phyloP scores from a whole-genome alignment of 2,113 vertebrate species.

The Ceyx margarethae region DNA sequence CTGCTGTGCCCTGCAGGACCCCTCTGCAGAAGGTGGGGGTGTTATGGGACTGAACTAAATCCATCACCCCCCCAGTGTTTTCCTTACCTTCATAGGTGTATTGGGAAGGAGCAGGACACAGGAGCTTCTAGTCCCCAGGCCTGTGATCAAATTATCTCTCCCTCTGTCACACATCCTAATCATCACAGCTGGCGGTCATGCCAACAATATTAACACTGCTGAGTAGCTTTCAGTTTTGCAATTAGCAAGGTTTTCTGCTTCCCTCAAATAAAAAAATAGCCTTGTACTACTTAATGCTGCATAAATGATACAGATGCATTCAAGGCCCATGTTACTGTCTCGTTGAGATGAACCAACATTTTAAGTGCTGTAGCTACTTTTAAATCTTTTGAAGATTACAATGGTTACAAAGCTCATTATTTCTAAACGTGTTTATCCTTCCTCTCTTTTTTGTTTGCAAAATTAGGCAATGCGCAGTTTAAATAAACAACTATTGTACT shows the following conservation, averaged over 20 bases:
- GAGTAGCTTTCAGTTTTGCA: conserved; percentile 65
- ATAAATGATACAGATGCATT: neutral
- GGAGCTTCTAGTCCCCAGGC: conserved; percentile 21
- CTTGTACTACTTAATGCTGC: conserved; percentile 14
- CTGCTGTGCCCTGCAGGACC: neutral
- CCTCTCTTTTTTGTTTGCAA: conserved; percentile 53
- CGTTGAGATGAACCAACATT: neutral
- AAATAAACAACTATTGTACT: conserved; percentile 63
- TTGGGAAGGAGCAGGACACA: conserved; percentile 11
- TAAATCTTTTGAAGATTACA: conserved; percentile 32
- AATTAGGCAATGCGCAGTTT: conserved; percentile 25
- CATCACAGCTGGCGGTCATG: conserved; percentile 60
- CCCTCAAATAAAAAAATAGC: conserved; percentile 41
- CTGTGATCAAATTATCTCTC: conserved; percentile 64
- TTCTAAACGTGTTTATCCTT: conserved; percentile 51
- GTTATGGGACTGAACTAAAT: neutral
- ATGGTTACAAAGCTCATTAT: conserved; percentile 45
- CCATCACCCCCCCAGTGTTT: neutral
- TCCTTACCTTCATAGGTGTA: neutral
- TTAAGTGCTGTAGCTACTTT: neutral
- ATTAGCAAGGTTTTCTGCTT: conserved; percentile 61
- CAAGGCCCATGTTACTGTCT: neutral
- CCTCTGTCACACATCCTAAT: conserved; percentile 65
- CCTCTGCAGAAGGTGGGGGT: rapidly evolving
- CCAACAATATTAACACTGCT: conserved; percentile 63